Conservation (phyloP, 2,888 invertebrate genomes). For the Gibbula magus region DNA sequence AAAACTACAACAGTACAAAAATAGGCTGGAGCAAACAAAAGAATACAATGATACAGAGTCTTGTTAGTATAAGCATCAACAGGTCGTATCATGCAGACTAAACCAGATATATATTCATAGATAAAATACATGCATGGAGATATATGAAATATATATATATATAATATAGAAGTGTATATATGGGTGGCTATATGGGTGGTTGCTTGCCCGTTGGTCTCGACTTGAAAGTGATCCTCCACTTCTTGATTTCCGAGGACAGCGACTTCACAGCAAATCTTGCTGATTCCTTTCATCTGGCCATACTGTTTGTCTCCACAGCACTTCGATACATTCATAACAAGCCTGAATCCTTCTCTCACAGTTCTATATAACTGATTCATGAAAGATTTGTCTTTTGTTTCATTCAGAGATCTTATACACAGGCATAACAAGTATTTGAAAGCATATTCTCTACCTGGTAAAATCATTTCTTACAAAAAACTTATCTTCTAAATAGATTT, state of each 20-base stretch:
- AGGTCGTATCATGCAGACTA: constrained; percentile 12
- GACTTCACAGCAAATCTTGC: too few relatives aligned
- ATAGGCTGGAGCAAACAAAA: constrained; percentile 15
- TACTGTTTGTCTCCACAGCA: too few relatives aligned
- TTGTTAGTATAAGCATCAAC: constrained; percentile 21
- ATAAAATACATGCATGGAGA: constrained; percentile 11
- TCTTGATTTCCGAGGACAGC: too few relatives aligned
- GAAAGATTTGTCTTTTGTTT: too few relatives aligned
- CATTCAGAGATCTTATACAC: too few relatives aligned
- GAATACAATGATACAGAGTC: neutral
- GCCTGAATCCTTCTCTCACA: too few relatives aligned
- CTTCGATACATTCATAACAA: too few relatives aligned
- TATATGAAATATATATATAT: neutral
- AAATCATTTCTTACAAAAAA: neutral
- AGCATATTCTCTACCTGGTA: too few relatives aligned
- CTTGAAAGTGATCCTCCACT: neutral
- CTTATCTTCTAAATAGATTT: neutral
- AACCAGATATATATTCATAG: constrained; percentile 3
- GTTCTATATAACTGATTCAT: too few relatives aligned
- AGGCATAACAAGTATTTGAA: too few relatives aligned
- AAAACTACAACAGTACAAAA: neutral
- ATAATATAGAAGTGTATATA: neutral
- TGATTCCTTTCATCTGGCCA: too few relatives aligned
- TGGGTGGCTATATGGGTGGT: constrained; percentile 13
- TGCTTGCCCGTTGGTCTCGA: constrained; percentile 9